Percentiles rank a stretch among this genome's conserved stretches.
These are phyloP conservation scores for Cheilosia soror DNA, from an alignment of 2,888 invertebrate genomes.

Conservation along the genomic window DNA sequence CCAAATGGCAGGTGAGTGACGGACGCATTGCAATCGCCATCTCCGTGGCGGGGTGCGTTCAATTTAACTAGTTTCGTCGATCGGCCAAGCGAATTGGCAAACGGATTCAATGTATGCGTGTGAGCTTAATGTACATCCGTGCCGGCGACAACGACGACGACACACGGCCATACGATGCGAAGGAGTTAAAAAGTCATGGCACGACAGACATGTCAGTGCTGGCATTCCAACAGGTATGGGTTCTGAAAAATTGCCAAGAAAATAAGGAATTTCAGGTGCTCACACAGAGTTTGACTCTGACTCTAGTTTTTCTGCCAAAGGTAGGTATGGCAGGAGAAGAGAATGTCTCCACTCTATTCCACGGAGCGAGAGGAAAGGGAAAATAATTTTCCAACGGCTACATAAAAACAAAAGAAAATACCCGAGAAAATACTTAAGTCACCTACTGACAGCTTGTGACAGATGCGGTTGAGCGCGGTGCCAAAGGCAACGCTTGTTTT, in stretches of 20 bases:
- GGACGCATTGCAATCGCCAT: conserved; percentile 59
- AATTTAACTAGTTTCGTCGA: conserved; percentile 59
- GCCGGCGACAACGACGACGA: conserved; percentile 4
- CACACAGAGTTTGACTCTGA: conserved; percentile 47
- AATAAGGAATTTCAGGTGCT: conserved; percentile 75
- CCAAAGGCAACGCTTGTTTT: conserved; percentile 51
- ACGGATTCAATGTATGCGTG: conserved; percentile 48
- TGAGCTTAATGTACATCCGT: conserved; percentile 20
- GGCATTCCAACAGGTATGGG: conserved; percentile 73
- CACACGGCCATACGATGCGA: conserved; percentile 50
- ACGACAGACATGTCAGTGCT: conserved; percentile 65
- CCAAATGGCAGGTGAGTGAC: conserved; percentile 73
- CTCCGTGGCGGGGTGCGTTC: conserved; percentile 39
- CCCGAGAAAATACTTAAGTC: conserved; percentile 69
- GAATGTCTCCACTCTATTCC: not conserved
- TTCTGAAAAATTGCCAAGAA: conserved; percentile 74
- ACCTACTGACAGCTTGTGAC: conserved; percentile 70
- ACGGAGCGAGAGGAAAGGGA: not conserved
- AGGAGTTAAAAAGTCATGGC: conserved; percentile 67
- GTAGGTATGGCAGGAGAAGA: not conserved
- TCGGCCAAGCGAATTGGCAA: conserved; percentile 46
- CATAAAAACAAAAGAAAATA: conserved; percentile 34
- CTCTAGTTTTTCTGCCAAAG: conserved; percentile 19
- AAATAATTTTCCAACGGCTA: conserved; percentile 55
- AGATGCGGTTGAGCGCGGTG: conserved; percentile 65